Percentiles rank a stretch among this genome's conserved stretches.
Evolutionary conservation across 2,888 invertebrate genomes (phyloP).

Genomic region (Geophilus truncorum): DNA sequence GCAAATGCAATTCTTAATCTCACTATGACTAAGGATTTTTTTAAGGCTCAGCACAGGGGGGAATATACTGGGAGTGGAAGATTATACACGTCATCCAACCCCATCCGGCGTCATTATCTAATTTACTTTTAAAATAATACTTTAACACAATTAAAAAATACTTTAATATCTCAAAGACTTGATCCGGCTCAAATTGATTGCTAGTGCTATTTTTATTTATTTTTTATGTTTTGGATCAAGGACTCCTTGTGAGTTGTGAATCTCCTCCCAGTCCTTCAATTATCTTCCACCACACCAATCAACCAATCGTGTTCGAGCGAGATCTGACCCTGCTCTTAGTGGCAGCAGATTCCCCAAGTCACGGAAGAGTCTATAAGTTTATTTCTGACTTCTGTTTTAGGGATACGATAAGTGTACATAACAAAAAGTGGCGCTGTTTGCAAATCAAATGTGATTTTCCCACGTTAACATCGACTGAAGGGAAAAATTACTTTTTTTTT

Average conservation of each 20-base stretch:
- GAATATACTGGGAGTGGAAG: neutral
- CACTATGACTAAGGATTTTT: neutral
- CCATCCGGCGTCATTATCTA: neutral
- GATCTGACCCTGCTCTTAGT: neutral
- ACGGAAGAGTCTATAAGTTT: neutral
- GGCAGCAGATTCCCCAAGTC: neutral
- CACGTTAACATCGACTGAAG: no score
- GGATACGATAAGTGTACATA: no score
- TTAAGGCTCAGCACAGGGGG: neutral
- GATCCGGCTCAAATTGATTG: neutral
- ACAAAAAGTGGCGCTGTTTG: no score
- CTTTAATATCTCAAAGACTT: neutral
- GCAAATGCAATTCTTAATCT: neutral
- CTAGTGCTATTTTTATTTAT: neutral
- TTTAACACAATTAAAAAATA: neutral
- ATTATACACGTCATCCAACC: neutral
- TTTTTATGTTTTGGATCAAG: neutral
- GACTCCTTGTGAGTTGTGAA: neutral
- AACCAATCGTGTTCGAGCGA: neutral
- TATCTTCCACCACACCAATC: neutral
- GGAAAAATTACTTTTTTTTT: no score
- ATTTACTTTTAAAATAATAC: no score
- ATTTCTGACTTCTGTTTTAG: neutral
- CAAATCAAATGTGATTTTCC: no score
- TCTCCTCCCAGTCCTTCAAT: conserved; percentile 10